These are phyloP conservation scores for Crematogaster levior DNA, from an alignment of 2,888 invertebrate genomes.

Conservation along the genomic window DNA sequence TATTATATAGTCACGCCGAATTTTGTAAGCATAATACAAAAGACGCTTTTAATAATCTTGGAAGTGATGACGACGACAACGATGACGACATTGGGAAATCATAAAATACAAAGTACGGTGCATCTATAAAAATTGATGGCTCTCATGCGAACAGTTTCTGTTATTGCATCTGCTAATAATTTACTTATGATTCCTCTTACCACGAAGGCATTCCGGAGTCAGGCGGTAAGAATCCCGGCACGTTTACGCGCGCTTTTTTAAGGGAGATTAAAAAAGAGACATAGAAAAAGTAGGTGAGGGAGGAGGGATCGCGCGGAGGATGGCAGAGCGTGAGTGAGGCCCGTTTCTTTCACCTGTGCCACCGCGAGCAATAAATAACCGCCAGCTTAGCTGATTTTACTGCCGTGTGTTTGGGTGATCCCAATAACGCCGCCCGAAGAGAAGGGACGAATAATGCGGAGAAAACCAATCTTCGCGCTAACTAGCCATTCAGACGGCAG, in stretches of 20 bases:
- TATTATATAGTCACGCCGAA: background rate
- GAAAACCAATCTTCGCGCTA: slow-evolving; percentile 85
- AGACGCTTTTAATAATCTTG: background rate
- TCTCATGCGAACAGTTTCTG: slow-evolving; percentile 1
- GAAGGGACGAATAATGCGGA: slow-evolving; percentile 79
- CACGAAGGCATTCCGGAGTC: slow-evolving; percentile 11
- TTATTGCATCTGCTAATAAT: slow-evolving; percentile 12
- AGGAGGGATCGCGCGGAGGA: slow-evolving; percentile 10
- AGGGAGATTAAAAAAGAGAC: slow-evolving; percentile 31
- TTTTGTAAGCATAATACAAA: background rate
- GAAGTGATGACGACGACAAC: background rate
- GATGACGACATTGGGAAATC: background rate
- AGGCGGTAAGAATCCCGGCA: slow-evolving; percentile 22
- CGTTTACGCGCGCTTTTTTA: slow-evolving; percentile 30
- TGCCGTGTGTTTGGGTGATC: slow-evolving; percentile 82
- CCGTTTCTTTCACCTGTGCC: slow-evolving; percentile 83
- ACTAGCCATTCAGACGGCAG: slow-evolving; percentile 83
- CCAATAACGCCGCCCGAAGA: slow-evolving; percentile 81
- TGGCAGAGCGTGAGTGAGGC: slow-evolving; percentile 62
- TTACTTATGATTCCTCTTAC: slow-evolving; percentile 7
- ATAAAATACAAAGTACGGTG: background rate
- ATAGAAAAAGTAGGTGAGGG: slow-evolving; percentile 31
- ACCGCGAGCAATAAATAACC: slow-evolving; percentile 84
- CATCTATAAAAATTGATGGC: slow-evolving; percentile 12
- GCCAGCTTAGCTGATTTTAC: slow-evolving; percentile 85